phyloP scores from a whole-genome alignment of 2,888 invertebrate species.

The Taenaris catops region DNA sequence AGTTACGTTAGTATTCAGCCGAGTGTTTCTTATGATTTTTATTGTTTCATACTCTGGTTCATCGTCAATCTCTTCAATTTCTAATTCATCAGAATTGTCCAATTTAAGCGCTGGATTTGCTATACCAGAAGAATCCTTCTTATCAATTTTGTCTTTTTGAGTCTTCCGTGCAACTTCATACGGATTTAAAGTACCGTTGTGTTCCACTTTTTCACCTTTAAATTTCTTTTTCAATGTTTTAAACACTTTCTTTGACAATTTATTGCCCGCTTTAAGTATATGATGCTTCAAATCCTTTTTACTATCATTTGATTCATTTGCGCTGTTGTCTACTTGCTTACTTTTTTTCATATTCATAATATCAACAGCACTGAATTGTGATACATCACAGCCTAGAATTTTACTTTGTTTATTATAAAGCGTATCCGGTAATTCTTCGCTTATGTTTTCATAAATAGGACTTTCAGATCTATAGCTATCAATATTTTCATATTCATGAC shows the following conservation, averaged over 20 bases:
- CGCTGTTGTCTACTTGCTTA: slow-evolving; percentile 37
- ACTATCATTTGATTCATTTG: slow-evolving; percentile 55
- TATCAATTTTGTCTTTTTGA: slow-evolving; percentile 43
- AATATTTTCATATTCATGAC: slow-evolving; percentile 61
- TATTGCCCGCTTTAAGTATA: slow-evolving; percentile 58
- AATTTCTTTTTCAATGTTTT: slow-evolving; percentile 68
- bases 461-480: slow-evolving; percentile 56
- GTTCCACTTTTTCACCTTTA: slow-evolving; percentile 55
- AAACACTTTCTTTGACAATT: slow-evolving; percentile 63
- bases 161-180: slow-evolving; percentile 68
- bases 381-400: slow-evolving; percentile 67
- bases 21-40: slow-evolving; percentile 63
- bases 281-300: slow-evolving; percentile 54
- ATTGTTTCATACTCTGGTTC: slow-evolving; percentile 67
- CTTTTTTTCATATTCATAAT: slow-evolving; percentile 66
- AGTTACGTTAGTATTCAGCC: slow-evolving; percentile 63
- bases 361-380: slow-evolving; percentile 60
- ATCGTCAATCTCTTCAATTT: slow-evolving; percentile 56
- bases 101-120: slow-evolving; percentile 66
- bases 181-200: slow-evolving; percentile 53
- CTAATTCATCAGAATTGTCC: slow-evolving; percentile 69
- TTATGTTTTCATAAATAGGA: slow-evolving; percentile 61
- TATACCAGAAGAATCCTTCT: slow-evolving; percentile 59
- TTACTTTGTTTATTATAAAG: slow-evolving; percentile 67
- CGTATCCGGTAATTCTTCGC: slow-evolving; percentile 38